phyloP scores from a whole-genome alignment of 2,888 invertebrate genomes.

The Apodemia hepburni region DNA sequence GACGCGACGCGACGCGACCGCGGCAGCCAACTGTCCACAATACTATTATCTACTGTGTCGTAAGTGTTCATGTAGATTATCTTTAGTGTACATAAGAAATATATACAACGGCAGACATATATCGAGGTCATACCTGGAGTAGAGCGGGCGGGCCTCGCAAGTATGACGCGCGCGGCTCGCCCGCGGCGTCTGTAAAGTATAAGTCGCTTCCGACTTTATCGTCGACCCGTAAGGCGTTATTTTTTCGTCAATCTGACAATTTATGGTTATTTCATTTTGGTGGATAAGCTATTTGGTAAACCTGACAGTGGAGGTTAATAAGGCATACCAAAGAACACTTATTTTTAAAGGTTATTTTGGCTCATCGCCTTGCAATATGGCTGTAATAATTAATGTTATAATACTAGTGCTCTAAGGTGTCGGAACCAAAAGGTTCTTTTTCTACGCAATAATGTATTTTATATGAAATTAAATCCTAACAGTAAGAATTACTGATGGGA shows the following conservation, averaged over 20 bases:
- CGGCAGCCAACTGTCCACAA: slow-evolving; percentile 68
- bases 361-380: neutral
- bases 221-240: slow-evolving; percentile 19
- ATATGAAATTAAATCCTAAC: too few relatives aligned
- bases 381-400: neutral
- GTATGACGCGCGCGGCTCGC: slow-evolving; percentile 30
- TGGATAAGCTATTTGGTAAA: neutral
- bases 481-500: too few relatives aligned
- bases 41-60: slow-evolving; percentile 70
- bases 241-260: neutral
- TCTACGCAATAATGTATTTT: too few relatives aligned
- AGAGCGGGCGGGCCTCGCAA: slow-evolving; percentile 33
- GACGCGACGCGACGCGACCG: slow-evolving; percentile 49
- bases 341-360: neutral
- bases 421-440: neutral
- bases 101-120: slow-evolving; percentile 59
- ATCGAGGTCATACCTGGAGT: slow-evolving; percentile 41
- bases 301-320: neutral
- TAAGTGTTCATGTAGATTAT: slow-evolving; percentile 73
- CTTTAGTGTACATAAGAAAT: slow-evolving; percentile 68
- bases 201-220: slow-evolving; percentile 10
- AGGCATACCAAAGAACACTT: neutral
- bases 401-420: neutral
- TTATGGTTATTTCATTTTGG: neutral
- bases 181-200: slow-evolving; percentile 25